Evolutionary conservation across 1,140 invertebrate genomes (phyloP), one percentile per base, ranked within the genome.

Genomic region (Oedothorax gibbosus): DNA sequence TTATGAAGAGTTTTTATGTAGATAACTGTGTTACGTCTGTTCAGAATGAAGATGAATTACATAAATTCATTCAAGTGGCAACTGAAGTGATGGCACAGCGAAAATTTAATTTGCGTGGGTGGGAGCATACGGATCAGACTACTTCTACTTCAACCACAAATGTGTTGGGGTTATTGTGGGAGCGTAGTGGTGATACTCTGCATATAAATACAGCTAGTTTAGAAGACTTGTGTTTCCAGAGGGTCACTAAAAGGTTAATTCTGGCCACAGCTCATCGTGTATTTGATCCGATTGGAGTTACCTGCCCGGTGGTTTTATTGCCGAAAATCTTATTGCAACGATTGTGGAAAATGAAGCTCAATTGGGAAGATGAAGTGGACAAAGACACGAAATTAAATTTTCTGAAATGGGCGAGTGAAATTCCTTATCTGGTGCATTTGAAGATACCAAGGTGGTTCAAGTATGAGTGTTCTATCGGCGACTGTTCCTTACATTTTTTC

Each of bases 241-340:
- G 12, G 60, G 51, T 79, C 53, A 54, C 64, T 20, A 71, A 72
- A 60, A 56, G 66, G 18, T 7, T 12, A 49, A 62, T 81, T 65
- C 54, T 18, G 65, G n/a, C 35, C 11, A 12, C 60, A 54, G 21
- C 12, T 5, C 50, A 56, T n/a, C 54, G 50, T 50, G 14, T 77
- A 20, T 87, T 86, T 86, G 86, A 86, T 81, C 60, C 51, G n/a
- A 51, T 87, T 14, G 84, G 84, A 14, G 62, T 86, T 68, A 71
- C 35, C 35, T 51, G 50, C 64, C 75, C 85, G 7, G 62, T 86
- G 18, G 21, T 65, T 7, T 7, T 85, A n/a, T 12, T 11, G 21
- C 21, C 68, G 8, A 86, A 86, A 10, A 4, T 68, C 65, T 68
- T 15, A 21, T 21, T 68, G 21, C 68, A 71, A 71, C 12, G 51